Conservation (phyloP, 2,888 invertebrate genomes). For the Cephus pulcher region DNA sequence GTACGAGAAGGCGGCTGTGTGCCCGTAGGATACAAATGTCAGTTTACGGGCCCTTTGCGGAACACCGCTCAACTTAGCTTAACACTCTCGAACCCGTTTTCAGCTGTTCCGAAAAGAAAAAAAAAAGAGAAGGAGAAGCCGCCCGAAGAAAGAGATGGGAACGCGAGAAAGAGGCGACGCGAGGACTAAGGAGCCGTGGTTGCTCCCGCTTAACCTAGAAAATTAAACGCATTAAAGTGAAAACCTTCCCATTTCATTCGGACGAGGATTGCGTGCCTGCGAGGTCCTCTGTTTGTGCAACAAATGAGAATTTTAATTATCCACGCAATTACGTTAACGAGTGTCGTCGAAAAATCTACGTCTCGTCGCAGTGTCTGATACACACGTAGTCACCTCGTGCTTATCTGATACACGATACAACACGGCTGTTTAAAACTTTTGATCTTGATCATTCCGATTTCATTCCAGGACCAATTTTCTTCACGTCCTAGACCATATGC, state of each 20-base stretch:
- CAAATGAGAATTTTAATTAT: conserved; percentile 31
- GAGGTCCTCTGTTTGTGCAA: too few relatives aligned
- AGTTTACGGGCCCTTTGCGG: conserved; percentile 23
- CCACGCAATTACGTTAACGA: conserved; percentile 27
- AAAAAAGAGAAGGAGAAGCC: neutral
- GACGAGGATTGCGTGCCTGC: neutral
- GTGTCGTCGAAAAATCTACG: conserved; percentile 13
- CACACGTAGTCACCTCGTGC: too few relatives aligned
- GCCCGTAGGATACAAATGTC: conserved; percentile 3
- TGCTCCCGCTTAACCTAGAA: too few relatives aligned
- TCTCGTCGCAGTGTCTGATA: too few relatives aligned
- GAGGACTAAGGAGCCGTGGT: neutral
- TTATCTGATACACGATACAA: too few relatives aligned
- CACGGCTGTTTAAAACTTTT: too few relatives aligned
- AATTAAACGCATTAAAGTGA: neutral
- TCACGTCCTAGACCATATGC: too few relatives aligned
- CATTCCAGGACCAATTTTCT: too few relatives aligned
- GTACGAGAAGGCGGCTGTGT: neutral
- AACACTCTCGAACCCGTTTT: conserved; percentile 26
- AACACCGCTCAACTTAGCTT: conserved; percentile 21
- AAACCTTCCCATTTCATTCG: neutral
- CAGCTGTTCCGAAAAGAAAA: conserved; percentile 29
- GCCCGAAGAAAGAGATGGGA: neutral
- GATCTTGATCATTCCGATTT: too few relatives aligned
- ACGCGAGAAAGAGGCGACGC: neutral